Evolutionary conservation across 2,888 invertebrate species (phyloP).

Genomic region (Tetheella fluctuosa): DNA sequence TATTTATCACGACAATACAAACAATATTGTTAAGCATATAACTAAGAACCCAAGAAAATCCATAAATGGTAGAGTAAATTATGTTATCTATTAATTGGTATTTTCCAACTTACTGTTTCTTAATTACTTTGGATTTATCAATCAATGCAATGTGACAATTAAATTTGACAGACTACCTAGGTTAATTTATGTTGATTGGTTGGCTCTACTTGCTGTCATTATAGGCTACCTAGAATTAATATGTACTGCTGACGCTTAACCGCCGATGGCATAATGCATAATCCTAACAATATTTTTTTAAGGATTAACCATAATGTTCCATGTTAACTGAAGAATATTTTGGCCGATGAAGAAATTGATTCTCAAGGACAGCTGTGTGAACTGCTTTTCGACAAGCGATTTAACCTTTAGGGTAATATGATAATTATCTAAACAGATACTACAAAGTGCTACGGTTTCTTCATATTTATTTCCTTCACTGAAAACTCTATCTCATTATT

Average conservation of each 20-base stretch:
- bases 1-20: neutral
- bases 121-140: neutral
- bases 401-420: too few relatives aligned
- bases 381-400: too few relatives aligned
- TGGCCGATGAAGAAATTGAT: too few relatives aligned
- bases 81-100: neutral
- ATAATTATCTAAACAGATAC: too few relatives aligned
- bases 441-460: too few relatives aligned
- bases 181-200: neutral
- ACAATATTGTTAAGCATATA: neutral
- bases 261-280: neutral
- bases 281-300: too few relatives aligned
- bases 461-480: too few relatives aligned
- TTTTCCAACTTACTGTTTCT: neutral
- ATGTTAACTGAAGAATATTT: too few relatives aligned
- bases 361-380: too few relatives aligned
- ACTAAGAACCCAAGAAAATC: neutral
- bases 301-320: too few relatives aligned
- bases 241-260: neutral
- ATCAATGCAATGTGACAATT: conserved; percentile 4
- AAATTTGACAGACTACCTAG: neutral
- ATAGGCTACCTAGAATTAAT: neutral
- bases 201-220: neutral
- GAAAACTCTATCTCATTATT: too few relatives aligned
- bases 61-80: conserved; percentile 2